Conservation (phyloP, 2,113 vertebrate genomes). For the Ramphastos sulfuratus region DNA sequence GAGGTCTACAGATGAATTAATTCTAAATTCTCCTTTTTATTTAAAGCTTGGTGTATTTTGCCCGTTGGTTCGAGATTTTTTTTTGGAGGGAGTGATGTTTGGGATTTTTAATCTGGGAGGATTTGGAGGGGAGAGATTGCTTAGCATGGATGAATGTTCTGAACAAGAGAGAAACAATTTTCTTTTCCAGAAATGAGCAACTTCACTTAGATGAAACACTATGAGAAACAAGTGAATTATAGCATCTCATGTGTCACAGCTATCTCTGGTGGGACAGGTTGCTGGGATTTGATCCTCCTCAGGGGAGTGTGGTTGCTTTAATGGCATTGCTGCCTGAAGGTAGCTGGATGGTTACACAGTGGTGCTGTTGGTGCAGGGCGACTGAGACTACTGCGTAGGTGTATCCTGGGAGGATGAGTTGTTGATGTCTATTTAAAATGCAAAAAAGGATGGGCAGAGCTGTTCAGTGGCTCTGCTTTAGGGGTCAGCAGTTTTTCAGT, state of each 20-base stretch:
- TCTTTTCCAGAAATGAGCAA: not conserved
- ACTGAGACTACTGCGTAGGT: not conserved
- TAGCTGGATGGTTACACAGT: not conserved
- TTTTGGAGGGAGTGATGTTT: not conserved
- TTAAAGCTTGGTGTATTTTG: not conserved
- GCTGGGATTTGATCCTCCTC: not conserved
- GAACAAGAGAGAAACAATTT: not conserved
- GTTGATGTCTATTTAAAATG: not conserved
- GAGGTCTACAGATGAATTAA: not conserved
- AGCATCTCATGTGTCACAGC: not conserved
- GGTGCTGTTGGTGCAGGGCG: accelerated
- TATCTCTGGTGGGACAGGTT: not conserved
- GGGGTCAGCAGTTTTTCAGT: not conserved
- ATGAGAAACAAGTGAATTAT: not conserved
- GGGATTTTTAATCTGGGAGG: not conserved
- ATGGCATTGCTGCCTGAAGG: not conserved
- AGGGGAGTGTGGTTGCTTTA: not conserved
- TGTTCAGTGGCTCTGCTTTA: not conserved
- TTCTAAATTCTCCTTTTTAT: not conserved
- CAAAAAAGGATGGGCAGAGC: not conserved
- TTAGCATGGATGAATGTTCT: not conserved
- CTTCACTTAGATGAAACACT: not conserved
- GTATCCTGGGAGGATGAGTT: not conserved
- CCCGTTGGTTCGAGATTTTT: not conserved
- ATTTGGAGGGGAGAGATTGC: not conserved